phyloP scores from a whole-genome alignment of 2,888 invertebrate genomes.

The Gryllus longicercus region DNA sequence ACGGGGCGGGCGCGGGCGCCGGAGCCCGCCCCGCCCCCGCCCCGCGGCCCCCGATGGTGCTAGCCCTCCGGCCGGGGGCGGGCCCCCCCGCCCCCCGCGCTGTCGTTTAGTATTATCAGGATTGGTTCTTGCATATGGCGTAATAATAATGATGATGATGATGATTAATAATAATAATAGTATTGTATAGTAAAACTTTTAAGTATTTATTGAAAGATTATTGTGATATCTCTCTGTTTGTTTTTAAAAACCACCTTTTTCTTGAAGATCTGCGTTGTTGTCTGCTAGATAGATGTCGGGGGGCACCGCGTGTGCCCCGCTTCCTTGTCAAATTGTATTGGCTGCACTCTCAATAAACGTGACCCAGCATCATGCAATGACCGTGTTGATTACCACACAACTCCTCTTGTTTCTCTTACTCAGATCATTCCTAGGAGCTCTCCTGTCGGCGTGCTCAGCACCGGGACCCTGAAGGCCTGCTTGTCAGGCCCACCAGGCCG shows the following conservation, averaged over 20 bases:
- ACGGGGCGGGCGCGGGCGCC: neutral
- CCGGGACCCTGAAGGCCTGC: neutral
- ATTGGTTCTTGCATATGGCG: neutral
- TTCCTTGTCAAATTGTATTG: conserved; percentile 17
- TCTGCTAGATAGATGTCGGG: conserved; percentile 17
- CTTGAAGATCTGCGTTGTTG: conserved; percentile 11
- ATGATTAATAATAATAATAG: neutral
- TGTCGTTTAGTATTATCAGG: neutral
- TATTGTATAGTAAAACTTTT: conserved; percentile 17
- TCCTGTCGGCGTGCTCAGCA: neutral
- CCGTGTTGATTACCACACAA: conserved; percentile 8
- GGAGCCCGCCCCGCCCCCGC: conserved; percentile 5
- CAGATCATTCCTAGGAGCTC: neutral
- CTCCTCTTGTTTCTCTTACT: conserved; percentile 8
- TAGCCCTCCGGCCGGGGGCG: neutral
- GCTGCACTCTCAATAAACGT: conserved; percentile 10
- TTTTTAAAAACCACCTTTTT: neutral
- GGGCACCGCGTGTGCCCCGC: neutral
- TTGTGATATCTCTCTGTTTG: neutral
- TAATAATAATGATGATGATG: neutral
- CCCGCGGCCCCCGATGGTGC: neutral
- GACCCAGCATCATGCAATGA: conserved; percentile 4
- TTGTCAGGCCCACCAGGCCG: no score
- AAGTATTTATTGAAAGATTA: neutral
- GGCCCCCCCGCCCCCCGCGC: neutral